Conservation (phyloP, 2,797 vertebrate genomes). For the Sardinella longiceps region DNA sequence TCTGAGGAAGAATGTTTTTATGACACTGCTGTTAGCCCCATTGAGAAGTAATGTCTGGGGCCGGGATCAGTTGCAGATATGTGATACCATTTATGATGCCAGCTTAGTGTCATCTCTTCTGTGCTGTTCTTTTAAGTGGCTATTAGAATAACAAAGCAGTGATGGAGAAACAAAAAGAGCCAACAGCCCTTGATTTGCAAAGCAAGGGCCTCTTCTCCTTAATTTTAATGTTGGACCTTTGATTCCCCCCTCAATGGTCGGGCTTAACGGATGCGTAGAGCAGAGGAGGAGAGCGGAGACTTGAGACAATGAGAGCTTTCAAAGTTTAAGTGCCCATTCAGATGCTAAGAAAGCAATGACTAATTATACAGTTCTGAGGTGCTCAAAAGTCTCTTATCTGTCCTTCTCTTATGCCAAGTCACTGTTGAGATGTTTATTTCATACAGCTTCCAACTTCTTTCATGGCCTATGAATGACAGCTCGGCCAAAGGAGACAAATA, state of each 20-base stretch:
- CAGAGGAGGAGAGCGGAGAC: slow-evolving; percentile 65
- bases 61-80: slow-evolving; percentile 27
- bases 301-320: slow-evolving; percentile 82
- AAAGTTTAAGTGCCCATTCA: slow-evolving; percentile 79
- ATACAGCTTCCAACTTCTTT: slow-evolving; percentile 68
- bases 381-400: slow-evolving; percentile 81
- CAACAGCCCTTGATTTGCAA: slow-evolving; percentile 62
- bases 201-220: slow-evolving; percentile 65
- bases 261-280: slow-evolving; percentile 71
- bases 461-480: slow-evolving; percentile 58
- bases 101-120: slow-evolving; percentile 55
- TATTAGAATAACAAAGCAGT: slow-evolving; percentile 61
- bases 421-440: slow-evolving; percentile 77
- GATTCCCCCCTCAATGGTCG: slow-evolving; percentile 33
- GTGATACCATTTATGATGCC: slow-evolving; percentile 21
- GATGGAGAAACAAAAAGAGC: slow-evolving; percentile 64
- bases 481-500: slow-evolving; percentile 45
- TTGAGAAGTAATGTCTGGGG: slow-evolving; percentile 48
- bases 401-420: slow-evolving; percentile 72
- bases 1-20: not conserved
- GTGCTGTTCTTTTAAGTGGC: slow-evolving; percentile 64
- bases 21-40: slow-evolving; percentile 23
- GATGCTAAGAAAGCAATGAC: slow-evolving; percentile 77
- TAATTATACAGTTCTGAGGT: slow-evolving; percentile 80
- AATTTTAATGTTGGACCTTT: slow-evolving; percentile 67